phyloP scores from a whole-genome alignment of 2,888 invertebrate species.

The Patella depressa region DNA sequence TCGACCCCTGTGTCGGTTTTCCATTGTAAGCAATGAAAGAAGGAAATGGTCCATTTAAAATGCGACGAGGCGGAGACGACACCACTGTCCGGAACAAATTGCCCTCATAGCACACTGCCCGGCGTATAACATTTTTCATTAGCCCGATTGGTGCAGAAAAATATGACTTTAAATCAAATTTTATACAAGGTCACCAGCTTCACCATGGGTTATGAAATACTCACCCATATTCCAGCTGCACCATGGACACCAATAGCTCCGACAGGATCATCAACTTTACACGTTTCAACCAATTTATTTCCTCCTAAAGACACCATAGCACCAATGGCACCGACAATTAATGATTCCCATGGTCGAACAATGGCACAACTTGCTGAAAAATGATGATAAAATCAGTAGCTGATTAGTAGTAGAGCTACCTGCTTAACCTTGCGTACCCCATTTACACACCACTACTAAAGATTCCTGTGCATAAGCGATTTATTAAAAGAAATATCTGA shows the following conservation, averaged over 20 bases:
- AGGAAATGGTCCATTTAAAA: too few relatives aligned
- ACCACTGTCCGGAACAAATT: too few relatives aligned
- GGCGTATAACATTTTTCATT: too few relatives aligned
- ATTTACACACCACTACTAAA: conserved; percentile 74
- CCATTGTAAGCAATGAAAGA: too few relatives aligned
- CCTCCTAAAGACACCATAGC: conserved; percentile 80
- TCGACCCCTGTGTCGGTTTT: too few relatives aligned
- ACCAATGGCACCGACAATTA: conserved; percentile 86
- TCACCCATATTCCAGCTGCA: conserved; percentile 47
- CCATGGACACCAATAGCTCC: conserved; percentile 81
- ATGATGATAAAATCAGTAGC: neutral
- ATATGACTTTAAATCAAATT: too few relatives aligned
- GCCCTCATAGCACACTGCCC: too few relatives aligned
- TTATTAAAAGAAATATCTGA: neutral
- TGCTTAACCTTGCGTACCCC: conserved; percentile 69
- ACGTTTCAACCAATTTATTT: conserved; percentile 83
- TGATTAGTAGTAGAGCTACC: conserved; percentile 58
- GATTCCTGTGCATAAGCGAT: conserved; percentile 32
- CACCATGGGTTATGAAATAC: conserved; percentile 12
- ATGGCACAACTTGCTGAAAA: conserved; percentile 72
- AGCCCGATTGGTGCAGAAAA: too few relatives aligned
- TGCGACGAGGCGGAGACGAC: too few relatives aligned
- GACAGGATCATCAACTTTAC: conserved; percentile 90
- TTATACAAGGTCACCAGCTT: too few relatives aligned
- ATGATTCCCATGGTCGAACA: conserved; percentile 88